Base-by-base conservation (phyloP, 2,113 vertebrate species). In the Caranx melampygus region DNA sequence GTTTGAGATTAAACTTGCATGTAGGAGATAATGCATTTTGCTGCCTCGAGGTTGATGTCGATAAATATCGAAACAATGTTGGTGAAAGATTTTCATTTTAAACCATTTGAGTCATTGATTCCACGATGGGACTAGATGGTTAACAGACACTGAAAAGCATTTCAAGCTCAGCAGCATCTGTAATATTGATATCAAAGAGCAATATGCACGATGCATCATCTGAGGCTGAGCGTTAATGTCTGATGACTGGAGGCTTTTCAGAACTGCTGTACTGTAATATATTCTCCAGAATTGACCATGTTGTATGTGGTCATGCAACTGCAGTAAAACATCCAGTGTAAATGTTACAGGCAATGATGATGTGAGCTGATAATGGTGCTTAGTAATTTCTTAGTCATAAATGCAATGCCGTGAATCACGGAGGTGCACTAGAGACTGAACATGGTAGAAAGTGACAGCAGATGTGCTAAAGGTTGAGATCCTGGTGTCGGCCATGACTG, bases 11-110 rank as follows among this genome's bases (percentile, higher is more conserved):
- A 77, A 57, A 37, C 61, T 33, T 51, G 18, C 6, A 42, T 69
- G 76, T 54, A 34, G 45, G 63, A 63, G 13, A 65, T 52, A 61
- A 44, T n/a, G 49, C 59, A 20, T 21, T 71, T 47, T 57, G 63
- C 55, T 59, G 71, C 81, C 79, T 79, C n/a, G 21, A 59, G 84
- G 63, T 52, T 72, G 26, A 71, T n/a, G 72, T 85, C 82, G 44
- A 80, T 89, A 83, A 68, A 83, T 74, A 77, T 72, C 79, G 83
- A 73, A 89, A 75, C 62, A 63, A 76, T 83, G 74, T 80, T 77
- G 51, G 59, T 78, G 31, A 89, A 84, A 85, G 83, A 85, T 83
- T 88, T 90, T 86, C 71, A 87, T 90, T 89, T 88, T 61, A 82
- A 63, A 40, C 75, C 82, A 87, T 92, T 89, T 90, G 79, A 75